Conservation (phyloP, 2,888 invertebrate species). For the Chloromyia formosa region DNA sequence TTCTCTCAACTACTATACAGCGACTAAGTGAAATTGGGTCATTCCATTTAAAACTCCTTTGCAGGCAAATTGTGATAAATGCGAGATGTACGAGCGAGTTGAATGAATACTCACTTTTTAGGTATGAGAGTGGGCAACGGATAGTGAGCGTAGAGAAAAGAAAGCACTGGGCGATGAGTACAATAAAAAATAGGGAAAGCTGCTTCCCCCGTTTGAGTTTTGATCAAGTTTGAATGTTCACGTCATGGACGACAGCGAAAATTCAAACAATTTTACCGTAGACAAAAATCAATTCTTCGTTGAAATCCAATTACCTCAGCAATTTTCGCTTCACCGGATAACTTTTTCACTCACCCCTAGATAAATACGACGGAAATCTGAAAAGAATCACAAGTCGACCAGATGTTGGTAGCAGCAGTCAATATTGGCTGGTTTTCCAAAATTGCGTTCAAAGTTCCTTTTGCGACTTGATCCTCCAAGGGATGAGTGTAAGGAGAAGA, state of each 20-base stretch:
- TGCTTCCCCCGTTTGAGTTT: not conserved
- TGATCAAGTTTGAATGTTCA: constrained; percentile 18
- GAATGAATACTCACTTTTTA: too few species aligned
- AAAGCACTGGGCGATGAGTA: not conserved
- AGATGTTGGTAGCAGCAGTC: not conserved
- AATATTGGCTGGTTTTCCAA: too few species aligned
- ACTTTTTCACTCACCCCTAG: constrained; percentile 2
- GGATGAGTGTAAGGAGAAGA: too few species aligned
- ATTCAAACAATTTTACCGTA: constrained; percentile 11
- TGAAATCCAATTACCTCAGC: constrained; percentile 39
- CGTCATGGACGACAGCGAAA: constrained; percentile 2
- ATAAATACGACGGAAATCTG: constrained; percentile 1
- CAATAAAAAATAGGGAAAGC: not conserved
- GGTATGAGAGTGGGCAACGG: too few species aligned
- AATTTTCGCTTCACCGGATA: constrained; percentile 31
- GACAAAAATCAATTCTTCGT: constrained; percentile 38
- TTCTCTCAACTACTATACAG: not conserved
- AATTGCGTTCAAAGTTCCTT: too few species aligned
- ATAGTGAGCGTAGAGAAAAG: too few species aligned
- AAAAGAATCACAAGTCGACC: constrained; percentile 5
- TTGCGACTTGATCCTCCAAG: too few species aligned
- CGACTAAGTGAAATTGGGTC: not conserved
- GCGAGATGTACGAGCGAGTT: not conserved
- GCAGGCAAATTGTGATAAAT: constrained; percentile 3
- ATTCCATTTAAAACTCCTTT: not conserved